Evolutionary conservation across 92 coral and sea anemone genomes (phyloP).

Genomic region (Desmophyllum pertusum): DNA sequence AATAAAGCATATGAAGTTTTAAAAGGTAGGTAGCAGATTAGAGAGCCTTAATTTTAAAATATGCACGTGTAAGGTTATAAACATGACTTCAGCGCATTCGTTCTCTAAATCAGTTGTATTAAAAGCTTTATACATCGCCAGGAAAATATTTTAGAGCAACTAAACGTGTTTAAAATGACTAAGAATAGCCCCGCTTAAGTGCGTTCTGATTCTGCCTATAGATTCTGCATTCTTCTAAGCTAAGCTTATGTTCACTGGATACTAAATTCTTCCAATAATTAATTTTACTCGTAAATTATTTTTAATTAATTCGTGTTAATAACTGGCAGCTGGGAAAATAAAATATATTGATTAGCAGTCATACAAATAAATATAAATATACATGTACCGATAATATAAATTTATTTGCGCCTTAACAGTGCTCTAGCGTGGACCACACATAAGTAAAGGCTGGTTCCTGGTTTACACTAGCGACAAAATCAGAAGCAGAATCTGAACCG

Average conservation of each 20-base stretch:
- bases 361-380: no score
- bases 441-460: no score
- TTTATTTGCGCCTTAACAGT: no score
- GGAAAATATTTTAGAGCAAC: neutral
- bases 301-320: neutral
- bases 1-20: constrained; percentile 95
- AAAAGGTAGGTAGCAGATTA: constrained; percentile 68
- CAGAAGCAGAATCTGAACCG: no score
- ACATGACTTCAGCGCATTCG: neutral
- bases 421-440: no score
- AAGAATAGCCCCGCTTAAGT: neutral
- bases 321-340: neutral
- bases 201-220: neutral
- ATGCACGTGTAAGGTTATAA: neutral
- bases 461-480: no score
- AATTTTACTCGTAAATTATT: neutral
- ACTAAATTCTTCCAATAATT: neutral
- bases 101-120: neutral
- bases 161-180: neutral
- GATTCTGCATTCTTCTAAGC: neutral
- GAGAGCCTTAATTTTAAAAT: neutral
- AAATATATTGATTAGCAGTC: neutral
- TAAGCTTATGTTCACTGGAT: neutral
- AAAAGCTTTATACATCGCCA: no score
- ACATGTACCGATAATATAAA: no score